A percentile compares a stretch with the other conserved stretches of the same genome.
These are phyloP conservation scores for Sphaerodactylus townsendi DNA, from an alignment of 2,113 vertebrate genomes.

Conservation along the genomic window DNA sequence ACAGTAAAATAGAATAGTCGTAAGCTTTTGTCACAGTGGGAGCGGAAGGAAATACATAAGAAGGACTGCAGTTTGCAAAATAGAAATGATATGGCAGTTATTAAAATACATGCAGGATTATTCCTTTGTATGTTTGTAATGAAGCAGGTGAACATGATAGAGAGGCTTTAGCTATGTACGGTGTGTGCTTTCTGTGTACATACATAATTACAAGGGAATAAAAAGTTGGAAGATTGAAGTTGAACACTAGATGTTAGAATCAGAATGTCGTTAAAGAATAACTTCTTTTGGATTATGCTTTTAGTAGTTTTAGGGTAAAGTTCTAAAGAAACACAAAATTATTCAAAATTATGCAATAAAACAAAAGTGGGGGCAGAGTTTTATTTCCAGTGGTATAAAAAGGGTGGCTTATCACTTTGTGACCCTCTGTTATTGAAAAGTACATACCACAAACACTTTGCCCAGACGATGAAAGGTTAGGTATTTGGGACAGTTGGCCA, in stretches of 20 bases:
- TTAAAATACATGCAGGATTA: not conserved
- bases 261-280: not conserved
- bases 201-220: not conserved
- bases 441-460: conserved; percentile 33
- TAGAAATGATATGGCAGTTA: not conserved
- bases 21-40: not conserved
- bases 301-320: not conserved
- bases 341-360: not conserved
- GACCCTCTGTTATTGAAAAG: conserved; percentile 10
- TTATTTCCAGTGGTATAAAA: conserved; percentile 15
- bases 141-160: not conserved
- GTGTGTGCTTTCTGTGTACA: not conserved
- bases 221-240: not conserved
- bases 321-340: not conserved
- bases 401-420: not conserved
- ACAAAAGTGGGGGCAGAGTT: not conserved
- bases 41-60: not conserved
- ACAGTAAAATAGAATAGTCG: not conserved
- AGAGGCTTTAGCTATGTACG: not conserved
- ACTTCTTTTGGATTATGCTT: not conserved
- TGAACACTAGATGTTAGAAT: not conserved
- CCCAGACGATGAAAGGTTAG: conserved; percentile 52
- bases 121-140: not conserved
- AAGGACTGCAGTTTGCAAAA: not conserved
- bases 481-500: conserved; percentile 33